Percentiles rank a stretch among this genome's conserved stretches.
phyloP scores from a whole-genome alignment of 2,888 invertebrate genomes.

The Himalopsyche tibetana region DNA sequence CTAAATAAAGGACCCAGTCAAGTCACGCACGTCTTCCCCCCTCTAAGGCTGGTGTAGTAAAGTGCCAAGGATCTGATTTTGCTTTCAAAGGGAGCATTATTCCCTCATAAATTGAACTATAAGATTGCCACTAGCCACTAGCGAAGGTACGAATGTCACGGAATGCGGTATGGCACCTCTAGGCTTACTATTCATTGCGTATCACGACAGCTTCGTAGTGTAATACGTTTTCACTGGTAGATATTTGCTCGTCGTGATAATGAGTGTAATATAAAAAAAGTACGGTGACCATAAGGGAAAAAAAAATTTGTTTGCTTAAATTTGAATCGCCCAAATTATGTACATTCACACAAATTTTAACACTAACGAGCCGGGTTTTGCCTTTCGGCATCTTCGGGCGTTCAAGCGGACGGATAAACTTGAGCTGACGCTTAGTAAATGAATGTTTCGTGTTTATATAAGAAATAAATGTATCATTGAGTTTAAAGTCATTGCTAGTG shows the following conservation, averaged over 20 bases:
- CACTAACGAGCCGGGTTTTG: too few relatives aligned
- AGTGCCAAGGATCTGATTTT: constrained; percentile 63
- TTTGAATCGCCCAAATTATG: too few relatives aligned
- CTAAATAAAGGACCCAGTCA: constrained; percentile 9
- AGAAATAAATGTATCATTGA: too few relatives aligned
- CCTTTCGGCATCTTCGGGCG: too few relatives aligned
- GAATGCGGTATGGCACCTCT: neutral
- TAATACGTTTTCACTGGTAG: neutral
- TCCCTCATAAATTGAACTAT: constrained; percentile 65
- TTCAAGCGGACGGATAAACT: too few relatives aligned
- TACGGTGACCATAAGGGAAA: too few relatives aligned
- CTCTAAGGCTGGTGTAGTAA: constrained; percentile 43
- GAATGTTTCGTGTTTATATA: too few relatives aligned
- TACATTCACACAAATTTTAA: too few relatives aligned
- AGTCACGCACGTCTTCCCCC: constrained; percentile 57
- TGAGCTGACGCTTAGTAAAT: too few relatives aligned
- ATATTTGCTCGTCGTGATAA: too few relatives aligned
- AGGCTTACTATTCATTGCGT: constrained; percentile 20
- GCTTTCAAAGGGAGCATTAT: constrained; percentile 62
- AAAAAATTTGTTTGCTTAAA: too few relatives aligned
- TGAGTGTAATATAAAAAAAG: neutral
- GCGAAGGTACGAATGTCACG: constrained; percentile 15
- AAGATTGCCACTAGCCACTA: constrained; percentile 44
- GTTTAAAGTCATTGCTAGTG: too few relatives aligned
- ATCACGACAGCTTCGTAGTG: neutral